Percentiles rank a stretch among this genome's conserved stretches.
Conservation (phyloP, 2,888 invertebrate species). For the Leuctra nigra region DNA sequence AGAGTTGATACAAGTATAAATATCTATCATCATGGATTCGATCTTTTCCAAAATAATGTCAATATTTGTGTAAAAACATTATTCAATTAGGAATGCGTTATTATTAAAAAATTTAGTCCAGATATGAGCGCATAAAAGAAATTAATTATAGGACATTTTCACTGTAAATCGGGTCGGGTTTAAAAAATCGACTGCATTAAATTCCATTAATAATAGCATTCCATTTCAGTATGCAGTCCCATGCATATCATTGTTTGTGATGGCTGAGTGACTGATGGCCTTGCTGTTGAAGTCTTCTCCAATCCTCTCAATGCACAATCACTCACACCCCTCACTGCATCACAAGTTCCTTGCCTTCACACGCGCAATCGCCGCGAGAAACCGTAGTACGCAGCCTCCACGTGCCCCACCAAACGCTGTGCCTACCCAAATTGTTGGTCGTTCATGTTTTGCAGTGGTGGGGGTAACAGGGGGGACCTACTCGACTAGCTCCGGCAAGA, state of each 20-base stretch:
- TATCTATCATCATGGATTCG: no score
- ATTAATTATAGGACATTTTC: no score
- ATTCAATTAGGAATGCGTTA: no score
- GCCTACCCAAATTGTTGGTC: slow-evolving; percentile 32
- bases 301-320: slow-evolving; percentile 12
- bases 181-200: no score
- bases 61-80: no score
- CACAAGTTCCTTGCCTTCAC: slow-evolving; percentile 22
- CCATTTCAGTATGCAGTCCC: background rate
- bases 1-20: no score
- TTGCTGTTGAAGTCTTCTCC: background rate
- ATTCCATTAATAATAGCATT: no score
- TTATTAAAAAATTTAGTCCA: no score
- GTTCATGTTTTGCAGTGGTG: slow-evolving; percentile 29
- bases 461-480: slow-evolving; percentile 7
- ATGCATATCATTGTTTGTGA: background rate
- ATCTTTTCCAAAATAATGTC: no score
- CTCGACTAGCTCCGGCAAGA: slow-evolving; percentile 28
- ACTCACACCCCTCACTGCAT: slow-evolving; percentile 18
- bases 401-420: slow-evolving; percentile 31
- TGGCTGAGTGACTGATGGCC: slow-evolving; percentile 1
- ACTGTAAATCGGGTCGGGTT: no score
- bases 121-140: no score
- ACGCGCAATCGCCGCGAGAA: slow-evolving; percentile 30
- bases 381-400: slow-evolving; percentile 35